Percentiles rank a stretch among this genome's conserved stretches.
Conservation (phyloP, 1,140 invertebrate species). For the Neelides sp. region DNA sequence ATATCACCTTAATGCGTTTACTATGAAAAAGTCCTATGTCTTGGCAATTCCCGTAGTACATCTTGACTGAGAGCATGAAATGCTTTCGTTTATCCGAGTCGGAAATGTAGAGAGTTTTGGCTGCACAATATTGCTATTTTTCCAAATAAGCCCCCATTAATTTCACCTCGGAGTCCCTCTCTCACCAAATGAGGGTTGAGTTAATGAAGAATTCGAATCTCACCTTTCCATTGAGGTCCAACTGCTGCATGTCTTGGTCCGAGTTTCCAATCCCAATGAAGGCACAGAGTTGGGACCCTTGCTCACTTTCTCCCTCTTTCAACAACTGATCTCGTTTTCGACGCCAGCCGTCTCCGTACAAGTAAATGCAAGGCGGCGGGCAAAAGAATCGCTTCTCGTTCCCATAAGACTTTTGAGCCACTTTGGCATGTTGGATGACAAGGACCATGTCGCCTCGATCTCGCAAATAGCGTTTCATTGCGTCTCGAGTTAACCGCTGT, state of each 20-base stretch:
- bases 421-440: slow-evolving; percentile 95
- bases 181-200: background rate
- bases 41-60: slow-evolving; percentile 96
- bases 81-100: slow-evolving; percentile 99
- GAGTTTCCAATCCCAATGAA: slow-evolving; percentile 98
- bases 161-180: too few species aligned
- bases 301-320: slow-evolving; percentile 73
- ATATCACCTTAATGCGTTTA: slow-evolving; percentile 98
- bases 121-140: slow-evolving; percentile 98
- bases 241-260: slow-evolving; percentile 90
- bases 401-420: slow-evolving; percentile 98
- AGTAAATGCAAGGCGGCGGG: slow-evolving; percentile 96
- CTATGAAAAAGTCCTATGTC: slow-evolving; percentile 98
- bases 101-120: slow-evolving; percentile 97
- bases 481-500: slow-evolving; percentile 74
- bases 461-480: slow-evolving; percentile 88
- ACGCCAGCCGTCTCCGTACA: slow-evolving; percentile 95
- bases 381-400: slow-evolving; percentile 99
- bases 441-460: slow-evolving; percentile 92
- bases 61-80: slow-evolving; percentile 97
- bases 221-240: slow-evolving; percentile 78
- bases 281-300: slow-evolving; percentile 82
- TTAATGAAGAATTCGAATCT: slow-evolving; percentile 8
- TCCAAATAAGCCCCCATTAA: too few species aligned
- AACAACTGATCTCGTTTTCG: slow-evolving; percentile 81